Base-by-base conservation (phyloP, 2,113 vertebrate genomes). In the Glaucomys volans region DNA sequence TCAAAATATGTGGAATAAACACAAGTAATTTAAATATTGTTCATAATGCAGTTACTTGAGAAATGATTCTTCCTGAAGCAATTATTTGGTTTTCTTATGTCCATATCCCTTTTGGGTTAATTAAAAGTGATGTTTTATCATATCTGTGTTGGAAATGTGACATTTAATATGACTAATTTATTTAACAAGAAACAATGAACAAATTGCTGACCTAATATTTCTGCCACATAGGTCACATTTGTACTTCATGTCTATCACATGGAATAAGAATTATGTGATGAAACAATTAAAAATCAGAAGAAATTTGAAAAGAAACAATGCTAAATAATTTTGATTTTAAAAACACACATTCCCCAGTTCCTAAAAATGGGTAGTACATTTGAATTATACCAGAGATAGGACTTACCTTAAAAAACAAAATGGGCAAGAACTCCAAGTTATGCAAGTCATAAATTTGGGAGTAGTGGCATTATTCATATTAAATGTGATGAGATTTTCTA, bases 21-120 rank as follows among this genome's bases (percentile, higher is more conserved):
- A 95, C 44, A 67, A 98, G 95, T 96, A 95, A 97, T 98, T 98
- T 97, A 97, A 98, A 96, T 97, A 97, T 87, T 96, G 91, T 74
- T 97, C 52, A 97, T 79, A 69, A 77, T 77, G 80, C 42, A 93
- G n/a, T 97, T 81, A 95, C 85, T 85, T 95, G 91, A 96, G 95
- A 98, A 85, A 97, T 57, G 71, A 97, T 98, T 82, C 85, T 97
- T 94, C 85, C 95, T 97, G 75, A 37, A 98, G 95, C 91, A 98
- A 93, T 89, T 97, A 84, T 74, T 90, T 50, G 37, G 79, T 87
- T 97, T 87, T 97, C 83, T 97, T 88, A 93, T 72, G 82, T 84
- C 89, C 72, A 72, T 95, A 94, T 76, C 95, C 71, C 90, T 86
- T 67, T 92, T 92, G 47, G 88, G 30, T 80, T 97, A 97, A 97